phyloP scores from a whole-genome alignment of 2,888 invertebrate species.

The Sarcophaga carnaria region DNA sequence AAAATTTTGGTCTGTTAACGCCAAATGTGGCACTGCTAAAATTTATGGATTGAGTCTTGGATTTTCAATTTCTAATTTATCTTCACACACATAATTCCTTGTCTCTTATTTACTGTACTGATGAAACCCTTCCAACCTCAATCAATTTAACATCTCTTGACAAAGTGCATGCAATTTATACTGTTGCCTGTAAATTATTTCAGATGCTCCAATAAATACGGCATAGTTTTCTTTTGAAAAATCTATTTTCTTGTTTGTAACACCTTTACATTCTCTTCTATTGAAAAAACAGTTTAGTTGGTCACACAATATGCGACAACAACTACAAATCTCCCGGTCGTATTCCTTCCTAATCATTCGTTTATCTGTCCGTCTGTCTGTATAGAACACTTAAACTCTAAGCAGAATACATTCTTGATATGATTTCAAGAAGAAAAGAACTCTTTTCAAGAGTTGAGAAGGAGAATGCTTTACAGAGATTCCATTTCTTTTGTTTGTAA shows the following conservation, averaged over 20 bases:
- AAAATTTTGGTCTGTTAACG: too few relatives aligned
- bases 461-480: constrained; percentile 29
- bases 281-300: background rate
- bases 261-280: background rate
- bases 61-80: too few relatives aligned
- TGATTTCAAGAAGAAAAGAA: constrained; percentile 52
- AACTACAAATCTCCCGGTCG: too few relatives aligned
- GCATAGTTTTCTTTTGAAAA: background rate
- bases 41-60: too few relatives aligned
- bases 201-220: constrained; percentile 7
- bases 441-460: background rate
- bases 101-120: too few relatives aligned
- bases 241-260: background rate
- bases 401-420: background rate
- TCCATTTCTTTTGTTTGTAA: constrained; percentile 32
- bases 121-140: too few relatives aligned
- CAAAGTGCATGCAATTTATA: too few relatives aligned
- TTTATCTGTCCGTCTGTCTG: background rate
- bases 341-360: too few relatives aligned
- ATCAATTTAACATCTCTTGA: too few relatives aligned
- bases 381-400: background rate
- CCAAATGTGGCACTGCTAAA: too few relatives aligned
- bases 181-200: background rate
- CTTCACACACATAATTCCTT: too few relatives aligned
- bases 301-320: background rate